These are phyloP conservation scores for Tupaia tana DNA, from an alignment of 2,113 vertebrate species.

Conservation along the genomic window DNA sequence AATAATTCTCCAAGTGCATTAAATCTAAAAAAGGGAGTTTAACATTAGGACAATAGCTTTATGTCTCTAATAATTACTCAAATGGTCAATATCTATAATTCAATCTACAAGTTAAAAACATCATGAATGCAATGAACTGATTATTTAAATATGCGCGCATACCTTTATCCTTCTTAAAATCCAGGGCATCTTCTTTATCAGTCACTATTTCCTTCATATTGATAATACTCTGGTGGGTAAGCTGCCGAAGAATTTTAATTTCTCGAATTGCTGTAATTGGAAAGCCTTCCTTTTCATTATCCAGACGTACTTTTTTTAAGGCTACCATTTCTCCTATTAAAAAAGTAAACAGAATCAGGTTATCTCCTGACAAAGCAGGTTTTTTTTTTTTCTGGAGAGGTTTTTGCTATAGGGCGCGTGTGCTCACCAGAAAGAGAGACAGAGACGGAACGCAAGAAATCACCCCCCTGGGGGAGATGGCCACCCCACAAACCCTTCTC, in stretches of 20 bases:
- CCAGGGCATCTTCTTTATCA: conserved; percentile 92
- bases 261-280: conserved; percentile 93
- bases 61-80: conserved; percentile 43
- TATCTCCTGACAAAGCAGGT: conserved; percentile 38
- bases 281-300: conserved; percentile 94
- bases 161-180: conserved; percentile 94
- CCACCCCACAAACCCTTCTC: too few relatives aligned
- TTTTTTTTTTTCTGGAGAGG: not conserved
- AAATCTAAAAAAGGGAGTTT: conserved; percentile 48
- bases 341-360: conserved; percentile 71
- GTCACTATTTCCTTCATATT: conserved; percentile 95
- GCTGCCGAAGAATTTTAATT: conserved; percentile 93
- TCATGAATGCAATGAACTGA: not conserved
- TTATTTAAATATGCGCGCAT: not conserved
- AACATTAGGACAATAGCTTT: not conserved
- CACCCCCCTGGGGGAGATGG: too few relatives aligned
- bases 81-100: not conserved
- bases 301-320: conserved; percentile 92
- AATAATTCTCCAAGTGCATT: conserved; percentile 12
- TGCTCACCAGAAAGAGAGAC: too few relatives aligned
- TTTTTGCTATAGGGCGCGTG: too few relatives aligned
- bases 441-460: too few relatives aligned
- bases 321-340: conserved; percentile 92
- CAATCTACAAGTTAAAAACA: conserved; percentile 31
- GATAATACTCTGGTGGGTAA: conserved; percentile 93